A percentile compares a stretch with the other conserved stretches of the same genome.
Evolutionary conservation across 2,888 invertebrate genomes (phyloP).

Genomic region (Caenorhabditis imperialis): DNA sequence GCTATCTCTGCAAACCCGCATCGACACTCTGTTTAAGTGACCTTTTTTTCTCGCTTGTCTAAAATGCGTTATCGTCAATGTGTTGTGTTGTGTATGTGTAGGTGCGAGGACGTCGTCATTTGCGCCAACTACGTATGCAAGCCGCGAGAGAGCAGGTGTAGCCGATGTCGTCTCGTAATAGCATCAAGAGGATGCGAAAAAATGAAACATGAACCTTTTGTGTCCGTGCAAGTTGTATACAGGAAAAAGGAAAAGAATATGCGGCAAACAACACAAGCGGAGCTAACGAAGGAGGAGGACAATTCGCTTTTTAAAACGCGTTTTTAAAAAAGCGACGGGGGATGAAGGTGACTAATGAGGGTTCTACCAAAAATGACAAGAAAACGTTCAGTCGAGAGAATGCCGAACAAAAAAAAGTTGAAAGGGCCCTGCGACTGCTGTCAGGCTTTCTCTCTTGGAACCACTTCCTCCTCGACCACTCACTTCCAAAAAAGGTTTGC

Average conservation of each 20-base stretch:
- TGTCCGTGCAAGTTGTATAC: too few relatives aligned
- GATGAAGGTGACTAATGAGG: conserved; percentile 44
- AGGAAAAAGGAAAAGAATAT: conserved; percentile 1
- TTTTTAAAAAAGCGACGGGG: too few relatives aligned
- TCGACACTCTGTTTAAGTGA: conserved; percentile 23
- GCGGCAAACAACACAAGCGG: conserved; percentile 14
- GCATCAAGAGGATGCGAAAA: conserved; percentile 8
- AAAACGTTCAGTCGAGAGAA: conserved; percentile 9
- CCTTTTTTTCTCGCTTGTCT: conserved; percentile 17
- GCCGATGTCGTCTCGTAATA: neutral
- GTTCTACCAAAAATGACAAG: conserved; percentile 14
- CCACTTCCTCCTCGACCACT: conserved; percentile 49
- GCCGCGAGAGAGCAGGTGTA: conserved; percentile 25
- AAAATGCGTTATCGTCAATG: conserved; percentile 3
- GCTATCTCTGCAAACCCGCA: conserved; percentile 10
- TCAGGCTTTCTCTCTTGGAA: conserved; percentile 9
- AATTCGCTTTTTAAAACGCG: too few relatives aligned
- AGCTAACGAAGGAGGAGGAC: conserved; percentile 19
- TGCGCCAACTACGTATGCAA: conserved; percentile 17
- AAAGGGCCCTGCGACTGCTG: conserved; percentile 3
- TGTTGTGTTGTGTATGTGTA: neutral
- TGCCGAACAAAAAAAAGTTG: conserved; percentile 8
- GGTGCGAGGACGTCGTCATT: conserved; percentile 1
- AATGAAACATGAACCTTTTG: conserved; percentile 31
- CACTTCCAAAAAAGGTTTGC: conserved; percentile 48